Evolutionary conservation across 1,140 invertebrate species (phyloP), one percentile per base, ranked within the genome.

Genomic region (Batillaria attramentaria): DNA sequence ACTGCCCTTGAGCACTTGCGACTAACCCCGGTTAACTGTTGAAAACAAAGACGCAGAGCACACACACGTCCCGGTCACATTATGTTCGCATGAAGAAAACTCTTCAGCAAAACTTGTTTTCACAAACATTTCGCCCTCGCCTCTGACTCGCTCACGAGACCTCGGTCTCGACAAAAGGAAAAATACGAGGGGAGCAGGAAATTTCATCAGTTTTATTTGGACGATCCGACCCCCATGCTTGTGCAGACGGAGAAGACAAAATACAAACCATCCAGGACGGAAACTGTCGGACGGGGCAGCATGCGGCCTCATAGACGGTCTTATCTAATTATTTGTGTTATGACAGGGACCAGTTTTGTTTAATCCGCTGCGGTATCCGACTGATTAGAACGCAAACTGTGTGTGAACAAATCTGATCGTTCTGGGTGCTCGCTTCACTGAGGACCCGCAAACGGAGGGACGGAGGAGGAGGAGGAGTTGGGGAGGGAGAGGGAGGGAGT

Each of bases 281-380:
- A 10, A 24, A 54, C 68, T 46, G 57, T 78, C 42, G 46, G 13
- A 37, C 8, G 35, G 39, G 8, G 42, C n/a, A 20, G 35, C 35
- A 35, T 20, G 28, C 28, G 42, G 43, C 35, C 42, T 62, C 39
- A 31, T 43, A 50, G 37, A 43, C 33, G 20, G 41, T 33, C 65
- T 78, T 69, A 78, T 78, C 66, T 69, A 78, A 78, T 78, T 78
- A 78, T 69, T 50, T 54, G 33, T 78, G 77, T 78, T 78, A 78
- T 78, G 77, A 69, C 68, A 78, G 77, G 46, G 41, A 43, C 77
- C 66, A 69, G 39, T 54, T 78, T 78, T 57, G 68, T 69, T 54
- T 78, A 78, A 78, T 78, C 77, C 66, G 13, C 24, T n/a, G 24
- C 39, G 46, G 41, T 69, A 50, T 43, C 65, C 37, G 41, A 6